These are phyloP conservation scores for Cabera pusaria DNA, from an alignment of 2,888 invertebrate genomes.

Conservation along the genomic window DNA sequence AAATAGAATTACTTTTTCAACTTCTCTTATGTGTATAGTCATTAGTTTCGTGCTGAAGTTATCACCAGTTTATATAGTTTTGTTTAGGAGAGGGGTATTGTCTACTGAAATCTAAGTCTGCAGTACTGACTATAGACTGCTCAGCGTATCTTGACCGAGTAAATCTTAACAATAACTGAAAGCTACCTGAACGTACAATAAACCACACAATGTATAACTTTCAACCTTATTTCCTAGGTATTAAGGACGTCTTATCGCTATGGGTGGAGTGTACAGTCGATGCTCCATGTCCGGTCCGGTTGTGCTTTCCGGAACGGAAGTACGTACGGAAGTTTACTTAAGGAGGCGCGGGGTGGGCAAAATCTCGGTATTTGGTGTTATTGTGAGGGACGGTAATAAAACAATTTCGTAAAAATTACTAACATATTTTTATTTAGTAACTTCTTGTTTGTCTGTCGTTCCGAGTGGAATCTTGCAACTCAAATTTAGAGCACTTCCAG, in stretches of 20 bases:
- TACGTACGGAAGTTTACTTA: constrained; percentile 28
- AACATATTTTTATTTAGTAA: no score
- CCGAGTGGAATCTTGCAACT: no score
- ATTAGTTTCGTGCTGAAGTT: no score
- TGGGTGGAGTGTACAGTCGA: constrained; percentile 11
- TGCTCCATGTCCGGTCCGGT: constrained; percentile 22
- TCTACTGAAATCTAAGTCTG: no score
- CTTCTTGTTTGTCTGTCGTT: no score
- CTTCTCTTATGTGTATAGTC: no score
- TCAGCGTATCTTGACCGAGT: constrained; percentile 4
- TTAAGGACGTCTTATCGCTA: constrained; percentile 1
- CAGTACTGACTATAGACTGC: neutral
- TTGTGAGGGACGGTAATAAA: constrained; percentile 1
- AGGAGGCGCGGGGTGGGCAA: constrained; percentile 10
- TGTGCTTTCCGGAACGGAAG: constrained; percentile 26
- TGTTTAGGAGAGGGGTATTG: no score
- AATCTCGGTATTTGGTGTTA: constrained; percentile 14
- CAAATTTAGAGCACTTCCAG: no score
- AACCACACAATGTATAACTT: neutral
- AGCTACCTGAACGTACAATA: constrained; percentile 7
- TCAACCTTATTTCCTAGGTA: constrained; percentile 1
- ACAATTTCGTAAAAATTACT: neutral
- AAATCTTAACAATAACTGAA: constrained; percentile 16
- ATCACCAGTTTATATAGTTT: no score
- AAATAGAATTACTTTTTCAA: no score